Conservation (phyloP, 2,888 invertebrate genomes). For the Meliscaeva auricollis region DNA sequence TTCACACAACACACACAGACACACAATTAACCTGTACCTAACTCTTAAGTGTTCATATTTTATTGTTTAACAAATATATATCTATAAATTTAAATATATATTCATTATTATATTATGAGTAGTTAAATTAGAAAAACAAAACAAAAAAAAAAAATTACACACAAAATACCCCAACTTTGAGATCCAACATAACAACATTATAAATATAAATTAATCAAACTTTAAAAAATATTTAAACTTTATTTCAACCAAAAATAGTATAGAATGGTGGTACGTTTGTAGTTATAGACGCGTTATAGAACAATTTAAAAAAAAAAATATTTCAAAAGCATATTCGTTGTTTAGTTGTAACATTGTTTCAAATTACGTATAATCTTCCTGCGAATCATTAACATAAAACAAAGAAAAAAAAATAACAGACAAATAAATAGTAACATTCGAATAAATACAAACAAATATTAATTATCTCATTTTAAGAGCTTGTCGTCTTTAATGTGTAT, state of each 20-base stretch:
- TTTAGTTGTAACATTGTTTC: constrained; percentile 70
- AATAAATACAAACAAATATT: constrained; percentile 6
- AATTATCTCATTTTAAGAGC: constrained; percentile 57
- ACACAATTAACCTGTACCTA: constrained; percentile 70
- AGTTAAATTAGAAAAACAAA: constrained; percentile 61
- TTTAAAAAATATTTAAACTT: constrained; percentile 38
- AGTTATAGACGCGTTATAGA: constrained; percentile 53
- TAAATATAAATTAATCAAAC: constrained; percentile 28
- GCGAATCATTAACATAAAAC: constrained; percentile 46
- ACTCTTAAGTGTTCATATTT: constrained; percentile 74
- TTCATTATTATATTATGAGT: constrained; percentile 31
- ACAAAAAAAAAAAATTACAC: constrained; percentile 18
- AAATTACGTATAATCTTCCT: constrained; percentile 56
- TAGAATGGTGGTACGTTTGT: constrained; percentile 8
- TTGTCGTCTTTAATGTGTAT: constrained; percentile 41
- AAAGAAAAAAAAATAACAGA: constrained; percentile 11
- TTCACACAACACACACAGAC: constrained; percentile 34
- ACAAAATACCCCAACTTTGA: constrained; percentile 30
- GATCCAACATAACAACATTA: constrained; percentile 10
- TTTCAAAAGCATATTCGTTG: constrained; percentile 63
- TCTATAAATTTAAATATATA: constrained; percentile 42
- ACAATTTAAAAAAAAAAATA: constrained; percentile 23
- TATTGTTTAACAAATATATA: constrained; percentile 64
- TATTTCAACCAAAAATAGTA: constrained; percentile 18
- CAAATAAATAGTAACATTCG: constrained; percentile 35